phyloP scores from a whole-genome alignment of 2,113 vertebrate genomes.

The Dromaius novaehollandiae region DNA sequence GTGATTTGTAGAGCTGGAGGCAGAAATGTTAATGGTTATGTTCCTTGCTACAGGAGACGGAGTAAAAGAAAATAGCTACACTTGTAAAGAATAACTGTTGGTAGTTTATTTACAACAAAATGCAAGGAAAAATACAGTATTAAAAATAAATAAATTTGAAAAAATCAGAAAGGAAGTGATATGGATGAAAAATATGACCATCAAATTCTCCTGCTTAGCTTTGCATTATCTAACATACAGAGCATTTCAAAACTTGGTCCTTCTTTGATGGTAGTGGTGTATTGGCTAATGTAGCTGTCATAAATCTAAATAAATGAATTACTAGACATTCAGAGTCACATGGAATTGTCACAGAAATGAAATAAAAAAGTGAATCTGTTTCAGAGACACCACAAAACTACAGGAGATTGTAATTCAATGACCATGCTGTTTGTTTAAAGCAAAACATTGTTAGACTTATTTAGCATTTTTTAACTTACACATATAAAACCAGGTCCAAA shows the following conservation, averaged over 20 bases:
- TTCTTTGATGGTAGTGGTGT: constrained; percentile 43
- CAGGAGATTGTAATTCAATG: constrained; percentile 45
- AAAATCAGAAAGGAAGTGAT: constrained; percentile 66
- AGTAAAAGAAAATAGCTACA: constrained; percentile 13
- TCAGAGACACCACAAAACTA: constrained; percentile 42
- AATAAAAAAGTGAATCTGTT: constrained; percentile 34
- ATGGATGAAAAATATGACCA: constrained; percentile 34
- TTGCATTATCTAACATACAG: constrained; percentile 5
- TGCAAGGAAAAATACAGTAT: constrained; percentile 79
- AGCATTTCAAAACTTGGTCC: constrained; percentile 70
- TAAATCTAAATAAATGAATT: constrained; percentile 28
- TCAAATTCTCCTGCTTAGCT: constrained; percentile 30
- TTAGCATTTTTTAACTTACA: constrained; percentile 50
- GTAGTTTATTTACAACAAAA: constrained; percentile 86
- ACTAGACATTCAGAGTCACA: constrained; percentile 26
- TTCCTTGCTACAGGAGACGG: background rate
- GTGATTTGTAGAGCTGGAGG: background rate
- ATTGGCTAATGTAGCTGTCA: constrained; percentile 31
- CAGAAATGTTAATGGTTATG: background rate
- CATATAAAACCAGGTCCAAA: constrained; percentile 48
- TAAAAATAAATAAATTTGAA: constrained; percentile 80
- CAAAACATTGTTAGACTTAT: constrained; percentile 44
- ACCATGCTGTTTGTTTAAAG: constrained; percentile 57
- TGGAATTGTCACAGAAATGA: constrained; percentile 27
- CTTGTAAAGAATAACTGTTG: constrained; percentile 78